These are phyloP conservation scores for Anseranas semipalmata DNA, from an alignment of 2,113 vertebrate species.

Conservation along the genomic window DNA sequence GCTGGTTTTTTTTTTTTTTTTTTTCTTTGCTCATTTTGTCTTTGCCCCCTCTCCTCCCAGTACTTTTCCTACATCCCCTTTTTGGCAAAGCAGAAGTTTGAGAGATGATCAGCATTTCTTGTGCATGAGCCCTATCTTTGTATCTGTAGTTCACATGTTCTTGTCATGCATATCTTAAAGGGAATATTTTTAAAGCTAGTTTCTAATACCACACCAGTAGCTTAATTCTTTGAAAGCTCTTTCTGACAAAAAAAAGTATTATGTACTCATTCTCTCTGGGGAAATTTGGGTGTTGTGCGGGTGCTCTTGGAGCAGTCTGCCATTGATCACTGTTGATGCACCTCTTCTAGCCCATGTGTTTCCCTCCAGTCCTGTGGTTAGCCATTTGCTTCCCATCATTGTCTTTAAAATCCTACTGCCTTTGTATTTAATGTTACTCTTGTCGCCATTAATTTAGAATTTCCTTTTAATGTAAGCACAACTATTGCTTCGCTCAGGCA, in stretches of 20 bases:
- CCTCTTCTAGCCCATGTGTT: background rate
- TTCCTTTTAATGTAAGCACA: background rate
- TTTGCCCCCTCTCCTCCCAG: fast-evolving
- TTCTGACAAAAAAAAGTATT: background rate
- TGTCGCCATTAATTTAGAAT: background rate
- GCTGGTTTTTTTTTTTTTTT: no score
- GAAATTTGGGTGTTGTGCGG: background rate
- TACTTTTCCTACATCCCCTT: background rate
- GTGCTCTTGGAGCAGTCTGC: background rate
- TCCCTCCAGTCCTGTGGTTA: background rate
- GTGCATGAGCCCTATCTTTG: background rate
- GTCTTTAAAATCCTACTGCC: background rate
- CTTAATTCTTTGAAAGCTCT: background rate
- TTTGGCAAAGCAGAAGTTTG: background rate
- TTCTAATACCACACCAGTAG: background rate
- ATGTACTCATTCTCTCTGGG: background rate
- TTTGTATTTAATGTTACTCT: background rate
- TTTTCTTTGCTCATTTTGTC: background rate
- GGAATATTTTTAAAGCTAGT: background rate
- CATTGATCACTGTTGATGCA: fast-evolving
- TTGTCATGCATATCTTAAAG: background rate
- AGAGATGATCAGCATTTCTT: background rate
- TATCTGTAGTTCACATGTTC: background rate
- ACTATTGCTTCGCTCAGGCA: background rate
- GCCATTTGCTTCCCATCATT: background rate